Evolutionary conservation across 2,888 invertebrate species (phyloP).

Genomic region (Erebia aethiops): DNA sequence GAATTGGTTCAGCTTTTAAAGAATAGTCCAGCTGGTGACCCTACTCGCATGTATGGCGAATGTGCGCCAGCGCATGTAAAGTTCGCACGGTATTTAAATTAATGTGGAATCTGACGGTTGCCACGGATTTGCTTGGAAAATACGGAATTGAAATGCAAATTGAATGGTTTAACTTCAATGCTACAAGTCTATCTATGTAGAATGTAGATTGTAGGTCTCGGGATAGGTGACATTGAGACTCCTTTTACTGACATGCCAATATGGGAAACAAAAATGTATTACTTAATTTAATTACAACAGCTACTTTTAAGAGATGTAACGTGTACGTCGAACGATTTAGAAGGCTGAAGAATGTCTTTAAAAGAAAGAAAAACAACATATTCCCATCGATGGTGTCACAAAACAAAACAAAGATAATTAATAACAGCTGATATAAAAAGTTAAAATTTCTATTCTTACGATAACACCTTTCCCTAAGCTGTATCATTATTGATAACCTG

Average conservation of each 20-base stretch:
- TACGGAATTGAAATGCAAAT: conserved; percentile 20
- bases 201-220: background rate
- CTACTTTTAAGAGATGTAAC: background rate
- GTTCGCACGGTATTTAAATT: conserved; percentile 50
- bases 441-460: no score
- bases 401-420: no score
- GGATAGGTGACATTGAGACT: background rate
- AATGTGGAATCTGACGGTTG: conserved; percentile 39
- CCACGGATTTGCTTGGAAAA: conserved; percentile 34
- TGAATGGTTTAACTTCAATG: conserved; percentile 10
- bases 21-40: background rate
- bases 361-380: background rate
- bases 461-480: no score
- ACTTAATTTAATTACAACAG: background rate
- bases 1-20: no score
- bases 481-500: no score
- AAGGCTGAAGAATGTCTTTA: background rate
- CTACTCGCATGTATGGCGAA: conserved; percentile 37
- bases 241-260: background rate
- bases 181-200: background rate
- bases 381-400: no score
- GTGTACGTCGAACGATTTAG: background rate
- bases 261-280: background rate
- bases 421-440: no score
- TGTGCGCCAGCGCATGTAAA: conserved; percentile 41